Evolutionary conservation across 2,797 vertebrate species (phyloP).

Genomic region (Meriones psammophilus): DNA sequence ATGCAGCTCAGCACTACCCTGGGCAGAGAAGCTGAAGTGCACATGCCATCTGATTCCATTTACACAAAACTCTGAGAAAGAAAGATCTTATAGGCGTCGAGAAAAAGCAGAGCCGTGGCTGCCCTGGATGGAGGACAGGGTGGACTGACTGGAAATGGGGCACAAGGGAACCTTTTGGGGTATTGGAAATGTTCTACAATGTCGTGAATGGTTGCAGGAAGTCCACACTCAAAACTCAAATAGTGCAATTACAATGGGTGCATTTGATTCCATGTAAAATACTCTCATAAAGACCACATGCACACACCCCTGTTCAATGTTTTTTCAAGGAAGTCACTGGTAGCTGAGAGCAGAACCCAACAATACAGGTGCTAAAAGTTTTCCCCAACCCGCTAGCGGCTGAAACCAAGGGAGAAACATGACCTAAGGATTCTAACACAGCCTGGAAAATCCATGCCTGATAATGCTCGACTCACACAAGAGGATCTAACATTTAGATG

Average conservation of each 20-base stretch:
- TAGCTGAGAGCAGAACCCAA: neutral
- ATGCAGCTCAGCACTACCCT: neutral
- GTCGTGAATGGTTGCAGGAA: neutral
- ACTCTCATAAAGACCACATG: neutral
- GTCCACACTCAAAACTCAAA: neutral
- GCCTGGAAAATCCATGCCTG: neutral
- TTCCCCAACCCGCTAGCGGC: neutral
- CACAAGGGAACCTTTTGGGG: neutral
- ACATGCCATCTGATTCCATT: neutral
- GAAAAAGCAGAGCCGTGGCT: neutral
- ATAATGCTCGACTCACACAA: neutral
- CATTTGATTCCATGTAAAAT: conserved; percentile 11
- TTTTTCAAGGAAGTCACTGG: neutral
- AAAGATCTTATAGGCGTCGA: neutral
- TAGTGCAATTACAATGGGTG: neutral
- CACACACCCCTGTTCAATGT: neutral
- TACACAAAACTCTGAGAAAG: neutral
- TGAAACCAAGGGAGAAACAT: conserved; percentile 10
- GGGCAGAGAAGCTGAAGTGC: neutral
- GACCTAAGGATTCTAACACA: neutral
- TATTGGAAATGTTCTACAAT: neutral
- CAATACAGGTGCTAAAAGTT: neutral
- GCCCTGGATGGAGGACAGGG: neutral
- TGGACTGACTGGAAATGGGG: neutral
- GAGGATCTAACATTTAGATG: neutral